Base-by-base conservation (phyloP, 1,140 invertebrate genomes). In the Leptinotarsa lineolata region DNA sequence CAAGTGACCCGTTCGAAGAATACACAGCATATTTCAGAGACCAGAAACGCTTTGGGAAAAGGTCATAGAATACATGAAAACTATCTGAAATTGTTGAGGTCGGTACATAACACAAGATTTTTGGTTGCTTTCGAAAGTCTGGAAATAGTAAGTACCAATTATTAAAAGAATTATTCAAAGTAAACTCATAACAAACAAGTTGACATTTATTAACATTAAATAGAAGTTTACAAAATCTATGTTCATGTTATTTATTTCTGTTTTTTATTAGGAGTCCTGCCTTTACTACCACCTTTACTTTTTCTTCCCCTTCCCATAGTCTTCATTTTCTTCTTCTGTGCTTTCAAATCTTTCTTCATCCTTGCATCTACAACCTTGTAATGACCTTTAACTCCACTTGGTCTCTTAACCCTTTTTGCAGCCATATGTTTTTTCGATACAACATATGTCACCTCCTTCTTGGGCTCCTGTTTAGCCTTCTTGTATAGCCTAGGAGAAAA, bases 301-400 rank as follows among this genome's bases (percentile, higher is more conserved):
- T 77, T 80, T 74, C 79, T 81, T n/a, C 74, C 74, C 16, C 77
- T 73, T 45, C 76, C 77, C 76, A 86, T 87, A 21, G 86, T 87
- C 76, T 87, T 88, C 75, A 87, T 88, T 75, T 91, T 92, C 2
- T 88, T 89, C 80, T 92, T 93, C 72, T 89, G 84, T 4, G 89
- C 90, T 59, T 91, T 87, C 74, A 92, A 86, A 84, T 99, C 98
- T 86, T 99, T 99, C 85, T 99, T 99, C 92, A 99, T 92, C 73
- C 97, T 87, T 5, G 91, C 91, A 90, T 99, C 97, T 0, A 99
- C 98, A 3, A 99, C 90, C 84, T 94, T 97, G 84, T 94, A 99
- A 15, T 88, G 92, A 70, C 97, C 97, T 85, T 96, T 96, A 0
- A 97, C 91, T 21, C 96, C 96, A 1, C 90, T 84, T 1, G 97